Evolutionary conservation across 2,113 vertebrate genomes (phyloP).

Genomic region (Eptatretus burgeri): DNA sequence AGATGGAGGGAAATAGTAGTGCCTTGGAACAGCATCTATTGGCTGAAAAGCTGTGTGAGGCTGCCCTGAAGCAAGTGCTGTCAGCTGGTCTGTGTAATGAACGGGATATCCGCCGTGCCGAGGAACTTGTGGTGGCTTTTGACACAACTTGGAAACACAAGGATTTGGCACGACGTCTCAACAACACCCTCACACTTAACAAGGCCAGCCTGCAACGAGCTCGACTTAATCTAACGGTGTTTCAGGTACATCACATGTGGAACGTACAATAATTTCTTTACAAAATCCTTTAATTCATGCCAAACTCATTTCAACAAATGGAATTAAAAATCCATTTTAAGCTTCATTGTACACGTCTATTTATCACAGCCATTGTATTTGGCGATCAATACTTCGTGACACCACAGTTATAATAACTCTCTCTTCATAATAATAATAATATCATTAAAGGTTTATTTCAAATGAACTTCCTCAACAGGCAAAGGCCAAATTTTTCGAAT

Average conservation of each 20-base stretch:
- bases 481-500: too few relatives aligned
- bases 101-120: slow-evolving; percentile 61
- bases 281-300: too few relatives aligned
- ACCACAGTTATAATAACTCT: too few relatives aligned
- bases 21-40: slow-evolving; percentile 78
- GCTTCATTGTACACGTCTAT: too few relatives aligned
- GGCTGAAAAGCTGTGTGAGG: slow-evolving; percentile 77
- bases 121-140: slow-evolving; percentile 57
- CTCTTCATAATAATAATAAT: too few relatives aligned
- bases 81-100: slow-evolving; percentile 43
- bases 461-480: too few relatives aligned
- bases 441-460: too few relatives aligned
- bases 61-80: slow-evolving; percentile 63
- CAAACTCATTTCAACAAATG: too few relatives aligned
- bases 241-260: slow-evolving; percentile 31
- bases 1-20: slow-evolving; percentile 75
- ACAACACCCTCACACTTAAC: slow-evolving; percentile 47
- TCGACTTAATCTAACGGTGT: slow-evolving; percentile 75
- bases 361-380: too few relatives aligned
- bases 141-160: slow-evolving; percentile 91
- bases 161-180: slow-evolving; percentile 53
- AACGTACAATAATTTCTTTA: too few relatives aligned
- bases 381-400: too few relatives aligned
- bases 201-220: slow-evolving; percentile 72
- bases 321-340: too few relatives aligned